Percentiles rank a stretch among this genome's conserved stretches.
Evolutionary conservation across 1,140 invertebrate genomes (phyloP).

Genomic region (Ridgeia piscesae): DNA sequence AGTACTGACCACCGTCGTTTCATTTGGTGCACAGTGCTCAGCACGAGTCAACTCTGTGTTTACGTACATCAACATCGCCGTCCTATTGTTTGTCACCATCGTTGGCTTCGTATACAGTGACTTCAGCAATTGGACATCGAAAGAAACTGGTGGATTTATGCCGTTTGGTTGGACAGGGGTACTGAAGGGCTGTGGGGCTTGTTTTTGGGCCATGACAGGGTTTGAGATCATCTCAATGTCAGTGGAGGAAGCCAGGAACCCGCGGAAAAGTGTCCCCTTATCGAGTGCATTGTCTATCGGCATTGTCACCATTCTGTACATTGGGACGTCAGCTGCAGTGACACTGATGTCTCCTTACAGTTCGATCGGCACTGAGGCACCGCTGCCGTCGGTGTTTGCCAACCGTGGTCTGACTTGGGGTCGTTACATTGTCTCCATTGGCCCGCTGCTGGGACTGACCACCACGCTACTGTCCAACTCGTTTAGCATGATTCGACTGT

Average conservation of each 20-base stretch:
- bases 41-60: constrained; percentile 38
- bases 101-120: constrained; percentile 65
- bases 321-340: constrained; percentile 31
- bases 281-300: constrained; percentile 42
- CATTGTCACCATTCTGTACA: constrained; percentile 44
- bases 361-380: constrained; percentile 70
- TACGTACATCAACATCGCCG: constrained; percentile 31
- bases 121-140: constrained; percentile 32
- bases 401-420: constrained; percentile 69
- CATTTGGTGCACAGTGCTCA: constrained; percentile 38
- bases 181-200: constrained; percentile 58
- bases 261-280: constrained; percentile 42
- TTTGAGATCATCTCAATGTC: constrained; percentile 78
- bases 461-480: constrained; percentile 79
- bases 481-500: constrained; percentile 79
- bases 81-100: constrained; percentile 47
- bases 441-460: constrained; percentile 87
- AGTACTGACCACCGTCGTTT: constrained; percentile 61
- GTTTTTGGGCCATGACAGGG: constrained; percentile 51
- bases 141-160: constrained; percentile 43
- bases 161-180: constrained; percentile 44
- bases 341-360: constrained; percentile 40
- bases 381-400: constrained; percentile 81
- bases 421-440: constrained; percentile 82
- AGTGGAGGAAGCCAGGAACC: constrained; percentile 76